Evolutionary conservation across 2,113 vertebrate species (phyloP), one percentile per base, ranked within the genome.

Genomic region (Nyctereutes procyonoides): DNA sequence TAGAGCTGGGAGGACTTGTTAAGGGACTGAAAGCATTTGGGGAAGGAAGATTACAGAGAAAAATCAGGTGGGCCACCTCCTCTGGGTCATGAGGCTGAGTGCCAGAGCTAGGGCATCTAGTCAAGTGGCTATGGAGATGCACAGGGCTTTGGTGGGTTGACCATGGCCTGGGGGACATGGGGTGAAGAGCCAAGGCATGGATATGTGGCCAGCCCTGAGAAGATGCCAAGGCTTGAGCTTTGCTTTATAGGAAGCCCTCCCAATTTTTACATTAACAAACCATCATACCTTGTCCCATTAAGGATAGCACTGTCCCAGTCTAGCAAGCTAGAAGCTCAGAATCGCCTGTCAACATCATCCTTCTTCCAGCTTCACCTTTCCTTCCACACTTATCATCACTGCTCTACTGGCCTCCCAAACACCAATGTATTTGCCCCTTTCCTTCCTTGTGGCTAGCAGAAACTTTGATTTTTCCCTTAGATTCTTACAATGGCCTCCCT

Each of bases 141-240:
- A 48, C 16, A 55, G 73, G n/a, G 28, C 86, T 84, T 90, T 22
- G 80, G 73, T 32, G 30, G 81, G 24, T 13, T 32, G 65, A n/a
- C 56, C 4, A 5, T 16, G 10, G 3, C 24, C 16, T 2, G 3
- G 26, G 30, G 5, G 10, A 12, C 8, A 24, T 2, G 10, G 71
- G 19, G 35, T 58, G 2, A 58, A 65, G 4, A 87, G 17, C 7
- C 63, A 71, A 51, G 53, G 79, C 8, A 1, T 51, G 56, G 65
- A 63, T 81, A 63, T 35, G 10, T 28, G 69, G 60, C n/a, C n/a
- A 90, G 48, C 15, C 51, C 22, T 35, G 51, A 17, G 30, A 73
- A 80, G 81, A 65, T 28, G 28, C 24, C 2, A 38, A 19, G 8
- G 30, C 56, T 0, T 4, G 5, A 77, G 32, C 35, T 24, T 51